A percentile compares a stretch with the other conserved stretches of the same genome.
These are phyloP conservation scores for Netelia inedita DNA, from an alignment of 2,888 invertebrate genomes.

Conservation along the genomic window DNA sequence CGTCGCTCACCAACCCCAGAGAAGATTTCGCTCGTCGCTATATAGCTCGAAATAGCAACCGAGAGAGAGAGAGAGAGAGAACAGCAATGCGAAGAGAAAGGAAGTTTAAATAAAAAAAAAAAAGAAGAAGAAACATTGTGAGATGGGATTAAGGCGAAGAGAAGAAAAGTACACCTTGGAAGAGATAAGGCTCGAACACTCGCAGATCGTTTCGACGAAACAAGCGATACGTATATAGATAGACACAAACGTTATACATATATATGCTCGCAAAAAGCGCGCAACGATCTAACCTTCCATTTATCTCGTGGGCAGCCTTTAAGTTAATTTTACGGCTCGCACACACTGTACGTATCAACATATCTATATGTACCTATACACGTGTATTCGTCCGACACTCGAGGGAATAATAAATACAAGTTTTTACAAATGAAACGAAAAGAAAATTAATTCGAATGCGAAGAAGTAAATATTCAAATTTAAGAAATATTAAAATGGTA, in stretches of 20 bases:
- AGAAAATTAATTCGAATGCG: not conserved
- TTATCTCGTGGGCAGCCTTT: slow-evolving; percentile 41
- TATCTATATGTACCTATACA: not conserved
- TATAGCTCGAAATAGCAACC: not conserved
- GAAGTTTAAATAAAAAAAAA: not conserved
- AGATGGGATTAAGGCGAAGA: slow-evolving; percentile 18
- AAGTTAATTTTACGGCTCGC: slow-evolving; percentile 33
- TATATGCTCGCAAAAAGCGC: slow-evolving; percentile 10
- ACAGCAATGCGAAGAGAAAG: slow-evolving; percentile 19
- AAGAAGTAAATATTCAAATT: not conserved
- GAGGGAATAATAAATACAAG: not conserved
- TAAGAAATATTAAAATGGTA: not conserved
- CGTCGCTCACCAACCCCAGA: not conserved
- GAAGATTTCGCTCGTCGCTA: slow-evolving; percentile 1
- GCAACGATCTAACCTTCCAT: slow-evolving; percentile 46
- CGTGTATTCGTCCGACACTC: not conserved
- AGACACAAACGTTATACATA: not conserved
- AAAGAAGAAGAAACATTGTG: not conserved
- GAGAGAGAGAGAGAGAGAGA: slow-evolving; percentile 18
- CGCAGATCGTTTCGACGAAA: slow-evolving; percentile 27
- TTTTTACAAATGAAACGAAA: not conserved
- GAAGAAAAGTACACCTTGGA: not conserved
- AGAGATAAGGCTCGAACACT: slow-evolving; percentile 44
- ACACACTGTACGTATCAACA: too few species aligned
- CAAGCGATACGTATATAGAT: slow-evolving; percentile 12